Evolutionary conservation across 92 coral and sea anemone genomes (phyloP).

Genomic region (Zoanthus sansibaricus): DNA sequence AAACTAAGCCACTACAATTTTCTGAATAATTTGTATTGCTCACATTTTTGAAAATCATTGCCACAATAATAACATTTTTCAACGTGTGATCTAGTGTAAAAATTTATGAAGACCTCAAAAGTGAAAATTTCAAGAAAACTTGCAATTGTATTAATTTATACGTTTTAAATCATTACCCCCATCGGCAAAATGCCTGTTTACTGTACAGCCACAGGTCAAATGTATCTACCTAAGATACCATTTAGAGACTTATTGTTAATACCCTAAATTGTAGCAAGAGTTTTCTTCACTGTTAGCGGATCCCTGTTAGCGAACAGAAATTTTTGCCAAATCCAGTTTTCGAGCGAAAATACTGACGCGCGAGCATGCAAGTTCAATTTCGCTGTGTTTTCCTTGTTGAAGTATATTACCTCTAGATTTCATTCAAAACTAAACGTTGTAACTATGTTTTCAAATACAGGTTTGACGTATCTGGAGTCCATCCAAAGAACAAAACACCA

Average conservation of each 20-base stretch:
- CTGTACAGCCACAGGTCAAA: neutral
- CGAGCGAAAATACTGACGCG: too few species aligned
- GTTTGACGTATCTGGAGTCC: conserved; percentile 95
- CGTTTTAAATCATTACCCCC: neutral
- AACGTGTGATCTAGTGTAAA: neutral
- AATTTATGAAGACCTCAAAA: neutral
- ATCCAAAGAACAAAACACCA: conserved; percentile 97
- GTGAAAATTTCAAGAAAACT: neutral
- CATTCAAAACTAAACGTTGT: neutral
- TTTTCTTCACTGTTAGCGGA: neutral
- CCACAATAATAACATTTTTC: neutral
- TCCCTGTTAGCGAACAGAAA: neutral
- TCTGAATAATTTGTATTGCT: neutral
- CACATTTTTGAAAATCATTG: neutral
- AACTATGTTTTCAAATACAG: conserved; percentile 51
- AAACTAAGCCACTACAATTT: neutral
- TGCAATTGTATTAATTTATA: neutral
- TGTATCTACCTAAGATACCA: neutral
- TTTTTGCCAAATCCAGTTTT: neutral
- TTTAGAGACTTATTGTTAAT: neutral
- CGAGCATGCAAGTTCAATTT: too few species aligned
- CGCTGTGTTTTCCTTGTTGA: too few species aligned
- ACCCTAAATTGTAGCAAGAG: neutral
- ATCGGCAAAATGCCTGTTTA: neutral
- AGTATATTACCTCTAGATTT: neutral